Conservation (phyloP, 2,113 vertebrate species). For the Amphiprion percula region DNA sequence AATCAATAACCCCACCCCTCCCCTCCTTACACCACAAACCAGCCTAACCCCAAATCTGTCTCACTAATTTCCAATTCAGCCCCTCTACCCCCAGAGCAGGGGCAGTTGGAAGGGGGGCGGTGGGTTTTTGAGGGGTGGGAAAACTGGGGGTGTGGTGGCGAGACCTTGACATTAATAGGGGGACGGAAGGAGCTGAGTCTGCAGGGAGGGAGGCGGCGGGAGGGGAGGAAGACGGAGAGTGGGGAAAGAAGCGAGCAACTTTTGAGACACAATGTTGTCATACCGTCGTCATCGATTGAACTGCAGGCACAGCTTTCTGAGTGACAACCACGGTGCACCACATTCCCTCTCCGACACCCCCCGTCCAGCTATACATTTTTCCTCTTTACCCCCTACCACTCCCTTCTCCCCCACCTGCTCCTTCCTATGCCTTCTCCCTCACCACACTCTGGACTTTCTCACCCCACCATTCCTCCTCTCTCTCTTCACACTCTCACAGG, state of each 20-base stretch:
- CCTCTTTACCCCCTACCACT: constrained; percentile 28
- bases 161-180: constrained; percentile 76
- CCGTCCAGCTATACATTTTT: not conserved
- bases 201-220: constrained; percentile 41
- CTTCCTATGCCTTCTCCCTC: constrained; percentile 15
- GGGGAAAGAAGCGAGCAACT: constrained; percentile 53
- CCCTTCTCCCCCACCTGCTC: constrained; percentile 29
- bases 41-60: constrained; percentile 35
- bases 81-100: constrained; percentile 7
- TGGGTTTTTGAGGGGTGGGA: constrained; percentile 21
- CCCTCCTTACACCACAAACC: constrained; percentile 9
- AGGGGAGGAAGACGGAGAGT: constrained; percentile 11
- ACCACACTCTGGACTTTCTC: constrained; percentile 17
- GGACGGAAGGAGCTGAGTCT: constrained; percentile 72
- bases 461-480: constrained; percentile 7
- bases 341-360: constrained; percentile 37
- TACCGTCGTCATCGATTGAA: constrained; percentile 69
- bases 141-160: constrained; percentile 16
- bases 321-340: constrained; percentile 57
- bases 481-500: constrained; percentile 33
- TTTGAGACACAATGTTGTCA: constrained; percentile 74
- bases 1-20: constrained; percentile 62
- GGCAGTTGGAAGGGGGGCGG: constrained; percentile 51
- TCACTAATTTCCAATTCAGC: constrained; percentile 55
- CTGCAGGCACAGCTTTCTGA: constrained; percentile 69